Percentiles rank a stretch among this genome's conserved stretches.
Evolutionary conservation across 1,140 invertebrate genomes (phyloP).

Genomic region (Campodea augens): DNA sequence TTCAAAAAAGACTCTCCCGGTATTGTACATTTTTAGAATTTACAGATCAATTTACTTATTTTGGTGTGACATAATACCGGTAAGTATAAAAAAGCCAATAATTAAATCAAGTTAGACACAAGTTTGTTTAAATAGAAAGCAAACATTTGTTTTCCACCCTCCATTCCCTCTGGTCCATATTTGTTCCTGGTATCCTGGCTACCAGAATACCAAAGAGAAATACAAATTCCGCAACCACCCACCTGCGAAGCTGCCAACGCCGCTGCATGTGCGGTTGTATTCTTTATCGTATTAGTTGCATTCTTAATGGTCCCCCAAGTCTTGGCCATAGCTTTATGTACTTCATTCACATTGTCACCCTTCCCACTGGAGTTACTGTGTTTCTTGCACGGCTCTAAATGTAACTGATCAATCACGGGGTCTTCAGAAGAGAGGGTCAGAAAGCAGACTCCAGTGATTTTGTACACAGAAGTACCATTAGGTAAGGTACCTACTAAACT

Average conservation of each 20-base stretch:
- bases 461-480: no score
- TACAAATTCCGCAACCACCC: conserved; percentile 10
- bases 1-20: not conserved
- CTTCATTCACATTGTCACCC: conserved; percentile 17
- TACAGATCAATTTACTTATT: no score
- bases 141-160: no score
- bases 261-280: conserved; percentile 67
- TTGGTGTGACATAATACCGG: no score
- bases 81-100: not conserved
- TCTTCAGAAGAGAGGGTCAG: no score
- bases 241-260: conserved; percentile 45
- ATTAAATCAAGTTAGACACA: conserved; percentile 1
- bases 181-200: no score
- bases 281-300: conserved; percentile 75
- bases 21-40: no score
- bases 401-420: no score
- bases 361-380: conserved; percentile 31
- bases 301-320: conserved; percentile 79
- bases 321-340: conserved; percentile 35
- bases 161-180: no score
- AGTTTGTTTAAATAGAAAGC: no score
- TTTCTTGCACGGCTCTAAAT: conserved; percentile 48
- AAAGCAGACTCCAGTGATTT: no score
- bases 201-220: not conserved
- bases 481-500: no score